phyloP scores from a whole-genome alignment of 92 coral and sea anemone genomes.

The Porites evermanni region DNA sequence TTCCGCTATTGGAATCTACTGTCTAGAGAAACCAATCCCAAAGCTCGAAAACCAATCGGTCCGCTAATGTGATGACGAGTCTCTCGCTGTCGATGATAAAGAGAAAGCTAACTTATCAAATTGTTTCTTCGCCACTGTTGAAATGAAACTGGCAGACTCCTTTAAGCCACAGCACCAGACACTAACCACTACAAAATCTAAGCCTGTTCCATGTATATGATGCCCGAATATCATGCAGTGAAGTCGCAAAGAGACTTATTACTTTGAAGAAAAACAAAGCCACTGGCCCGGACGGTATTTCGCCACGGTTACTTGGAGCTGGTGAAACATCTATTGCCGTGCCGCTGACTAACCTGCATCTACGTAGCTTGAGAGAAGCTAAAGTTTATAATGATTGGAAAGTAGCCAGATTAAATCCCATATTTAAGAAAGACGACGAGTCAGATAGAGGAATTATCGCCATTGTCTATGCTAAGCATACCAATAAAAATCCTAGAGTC shows the following conservation, averaged over 20 bases:
- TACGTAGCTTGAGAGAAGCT: constrained; percentile 26
- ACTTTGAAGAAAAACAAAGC: constrained; percentile 21
- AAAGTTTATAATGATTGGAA: background rate
- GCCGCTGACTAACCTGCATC: constrained; percentile 22
- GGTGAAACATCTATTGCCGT: too few relatives aligned
- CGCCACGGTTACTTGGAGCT: too few relatives aligned
- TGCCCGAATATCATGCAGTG: background rate
- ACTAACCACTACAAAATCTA: too few relatives aligned
- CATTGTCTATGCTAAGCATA: too few relatives aligned
- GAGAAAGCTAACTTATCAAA: background rate
- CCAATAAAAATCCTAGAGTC: too few relatives aligned
- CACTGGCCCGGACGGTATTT: too few relatives aligned
- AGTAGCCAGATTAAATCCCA: too few relatives aligned
- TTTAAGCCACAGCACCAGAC: too few relatives aligned
- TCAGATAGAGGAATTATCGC: too few relatives aligned
- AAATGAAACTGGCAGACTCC: constrained; percentile 26
- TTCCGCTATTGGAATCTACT: constrained; percentile 29
- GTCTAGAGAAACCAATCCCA: constrained; percentile 35
- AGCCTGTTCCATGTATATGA: too few relatives aligned
- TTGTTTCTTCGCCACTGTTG: constrained; percentile 49
- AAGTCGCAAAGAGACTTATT: constrained; percentile 25
- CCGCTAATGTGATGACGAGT: constrained; percentile 27
- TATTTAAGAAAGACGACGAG: too few relatives aligned
- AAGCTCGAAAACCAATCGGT: constrained; percentile 16
- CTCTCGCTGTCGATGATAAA: constrained; percentile 25